Evolutionary conservation across 2,113 vertebrate species (phyloP), one percentile per base, ranked within the genome.

Genomic region (Xenopus laevis): DNA sequence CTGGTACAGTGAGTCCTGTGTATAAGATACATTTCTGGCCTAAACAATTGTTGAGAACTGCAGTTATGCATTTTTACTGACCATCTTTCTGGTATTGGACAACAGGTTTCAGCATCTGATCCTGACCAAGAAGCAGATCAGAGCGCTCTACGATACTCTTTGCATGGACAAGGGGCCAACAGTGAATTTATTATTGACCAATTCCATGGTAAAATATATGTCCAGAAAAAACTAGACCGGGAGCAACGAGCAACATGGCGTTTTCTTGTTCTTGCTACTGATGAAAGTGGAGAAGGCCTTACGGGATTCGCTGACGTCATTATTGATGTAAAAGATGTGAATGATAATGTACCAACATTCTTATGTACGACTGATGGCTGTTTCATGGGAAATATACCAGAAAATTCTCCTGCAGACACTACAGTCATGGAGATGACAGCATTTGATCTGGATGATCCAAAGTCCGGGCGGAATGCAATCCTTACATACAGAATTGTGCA

Each of bases 271-370:
- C 89, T 95, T 1, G 93, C 93, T 9, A 95, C 94, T 0, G 94
- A 95, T 46, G 93, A 95, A 62, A 89, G 81, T 0, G 94, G 94
- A 0, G 86, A 92, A 0, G 94, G 94, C 0, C 86, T 95, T 53
- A 95, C 94, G 0, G 94, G 94, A 23, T 95, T 96, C 50, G 92
- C 94, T n/a, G 94, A 96, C 2, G 94, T 95, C 40, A 82, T 95
- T 46, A 81, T 96, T 65, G 90, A 94, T 11, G 91, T 95, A 77
- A 82, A 69, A 20, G 94, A 96, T 1, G 81, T 93, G 68, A 96
- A 96, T 0, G 94, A 96, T 86, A 95, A 96, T 0, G 78, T 86
- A 0, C 94, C 94, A 6, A 84, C 91, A 46, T 96, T 96, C 84
- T 89, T 93, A 15, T 96, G 94, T 30, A 79, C 85, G 0, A 73